A percentile compares a stretch with the other conserved stretches of the same genome.
Conservation (phyloP, 1,140 invertebrate genomes). For the Stegodyphus mimosarum region DNA sequence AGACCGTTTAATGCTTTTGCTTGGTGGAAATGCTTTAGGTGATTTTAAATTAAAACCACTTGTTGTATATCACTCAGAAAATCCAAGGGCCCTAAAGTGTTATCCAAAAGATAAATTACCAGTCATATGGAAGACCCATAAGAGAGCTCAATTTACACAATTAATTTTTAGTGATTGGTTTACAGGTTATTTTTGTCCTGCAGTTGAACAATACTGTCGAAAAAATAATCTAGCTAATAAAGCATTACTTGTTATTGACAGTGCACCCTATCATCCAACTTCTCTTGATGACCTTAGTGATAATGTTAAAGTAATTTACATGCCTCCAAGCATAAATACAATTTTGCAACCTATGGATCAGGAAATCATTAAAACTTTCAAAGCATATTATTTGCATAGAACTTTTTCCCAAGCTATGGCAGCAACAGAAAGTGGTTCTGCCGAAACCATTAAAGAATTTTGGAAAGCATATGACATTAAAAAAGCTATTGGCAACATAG, state of each 20-base stretch:
- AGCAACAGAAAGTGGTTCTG: background rate
- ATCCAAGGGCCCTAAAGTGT: background rate
- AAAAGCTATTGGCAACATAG: background rate
- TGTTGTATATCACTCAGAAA: constrained; percentile 31
- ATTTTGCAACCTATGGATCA: background rate
- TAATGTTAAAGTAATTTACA: background rate
- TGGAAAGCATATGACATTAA: constrained; percentile 2
- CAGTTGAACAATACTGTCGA: background rate
- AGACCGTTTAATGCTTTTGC: constrained; percentile 16
- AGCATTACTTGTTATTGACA: background rate
- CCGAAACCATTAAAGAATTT: background rate
- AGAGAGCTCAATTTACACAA: background rate
- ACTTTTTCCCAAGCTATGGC: background rate
- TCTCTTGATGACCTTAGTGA: background rate
- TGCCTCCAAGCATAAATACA: background rate
- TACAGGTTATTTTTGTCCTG: background rate
- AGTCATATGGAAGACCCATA: background rate
- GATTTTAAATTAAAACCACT: constrained; percentile 41
- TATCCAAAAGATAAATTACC: background rate
- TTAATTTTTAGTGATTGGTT: background rate
- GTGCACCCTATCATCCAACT: background rate
- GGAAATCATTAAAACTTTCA: background rate
- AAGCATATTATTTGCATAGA: background rate
- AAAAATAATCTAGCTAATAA: background rate
- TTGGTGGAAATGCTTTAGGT: constrained; percentile 33